Base-by-base conservation (phyloP, 2,113 vertebrate species). In the Fregata magnificens region DNA sequence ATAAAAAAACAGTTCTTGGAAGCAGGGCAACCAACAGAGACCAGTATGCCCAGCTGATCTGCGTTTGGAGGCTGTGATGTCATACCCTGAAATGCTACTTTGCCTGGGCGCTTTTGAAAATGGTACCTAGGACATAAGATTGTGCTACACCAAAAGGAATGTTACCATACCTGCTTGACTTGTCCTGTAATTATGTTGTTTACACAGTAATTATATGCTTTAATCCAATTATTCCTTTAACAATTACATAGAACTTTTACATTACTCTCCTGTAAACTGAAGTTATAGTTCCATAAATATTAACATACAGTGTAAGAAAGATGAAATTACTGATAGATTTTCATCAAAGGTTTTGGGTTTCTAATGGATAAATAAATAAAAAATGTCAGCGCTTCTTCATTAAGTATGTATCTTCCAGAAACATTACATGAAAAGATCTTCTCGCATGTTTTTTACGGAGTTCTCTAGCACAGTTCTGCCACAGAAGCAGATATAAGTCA, bases 151-250 rank as follows among this genome's bases (percentile, higher is more conserved):
- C 2, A 3, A 86, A 93, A 94, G 95, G 95, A 98, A 97, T 96
- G 96, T 28, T 92, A 72, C 94, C 78, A 22, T 44, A 94, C 97
- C 96, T 63, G 97, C 83, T 56, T 13, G 12, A 82, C 97, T 77
- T 91, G 97, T 76, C 90, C 96, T 36, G 73, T 97, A 98, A 98
- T 97, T 97, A 97, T 69, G 93, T 96, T 98, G 97, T 98, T 97
- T 97, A 98, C 95, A 97, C 81, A 95, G 95, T 97, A 97, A 96
- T 97, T 97, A 98, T 97, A 96, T 44, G 91, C 97, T 97, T 96
- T 97, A 96, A 98, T 97, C 95, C 95, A 97, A 95, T 96, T 97
- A 95, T 93, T 97, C 90, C 93, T 93, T 79, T 94, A 93, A 95
- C 95, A 97, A 97, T 97, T 96, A 97, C 94, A 95, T 10, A 96